Evolutionary conservation across 2,113 vertebrate genomes (phyloP).

Genomic region (Dipodomys merriami): DNA sequence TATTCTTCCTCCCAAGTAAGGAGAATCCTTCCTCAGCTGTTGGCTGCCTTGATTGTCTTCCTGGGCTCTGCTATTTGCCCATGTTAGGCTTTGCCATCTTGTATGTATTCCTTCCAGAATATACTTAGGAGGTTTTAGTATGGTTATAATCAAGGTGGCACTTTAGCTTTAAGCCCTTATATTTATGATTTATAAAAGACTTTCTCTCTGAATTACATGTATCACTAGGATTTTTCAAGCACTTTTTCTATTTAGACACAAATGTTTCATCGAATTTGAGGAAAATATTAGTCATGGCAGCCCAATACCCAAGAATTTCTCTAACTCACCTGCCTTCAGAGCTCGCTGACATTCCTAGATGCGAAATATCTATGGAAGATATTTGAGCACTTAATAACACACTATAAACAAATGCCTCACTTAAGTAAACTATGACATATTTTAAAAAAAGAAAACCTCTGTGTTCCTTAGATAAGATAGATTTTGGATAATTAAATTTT

Average conservation of each 20-base stretch:
- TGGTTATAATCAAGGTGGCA: conserved; percentile 82
- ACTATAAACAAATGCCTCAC: conserved; percentile 21
- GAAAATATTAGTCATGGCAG: conserved; percentile 54
- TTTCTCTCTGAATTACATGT: conserved; percentile 84
- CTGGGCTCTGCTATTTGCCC: conserved; percentile 74
- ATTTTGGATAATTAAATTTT: conserved; percentile 52
- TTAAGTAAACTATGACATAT: not conserved
- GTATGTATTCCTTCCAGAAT: conserved; percentile 84
- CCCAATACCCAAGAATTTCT: conserved; percentile 48
- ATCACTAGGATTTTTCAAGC: conserved; percentile 84
- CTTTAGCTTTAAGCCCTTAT: conserved; percentile 82
- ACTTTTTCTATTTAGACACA: conserved; percentile 83
- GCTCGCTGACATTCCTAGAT: not conserved
- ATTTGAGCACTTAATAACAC: not conserved
- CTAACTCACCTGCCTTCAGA: conserved; percentile 58
- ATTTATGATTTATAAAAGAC: conserved; percentile 83
- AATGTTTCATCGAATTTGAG: conserved; percentile 83
- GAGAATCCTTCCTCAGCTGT: conserved; percentile 80
- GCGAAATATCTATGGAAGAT: not conserved
- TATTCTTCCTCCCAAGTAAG: conserved; percentile 71
- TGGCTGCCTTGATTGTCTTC: conserved; percentile 83
- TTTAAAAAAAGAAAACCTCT: not conserved
- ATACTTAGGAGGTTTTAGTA: conserved; percentile 84
- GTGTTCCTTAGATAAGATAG: conserved; percentile 47
- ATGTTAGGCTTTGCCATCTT: conserved; percentile 80